Base-by-base conservation (phyloP, 2,113 vertebrate genomes). In the Microcebus murinus region DNA sequence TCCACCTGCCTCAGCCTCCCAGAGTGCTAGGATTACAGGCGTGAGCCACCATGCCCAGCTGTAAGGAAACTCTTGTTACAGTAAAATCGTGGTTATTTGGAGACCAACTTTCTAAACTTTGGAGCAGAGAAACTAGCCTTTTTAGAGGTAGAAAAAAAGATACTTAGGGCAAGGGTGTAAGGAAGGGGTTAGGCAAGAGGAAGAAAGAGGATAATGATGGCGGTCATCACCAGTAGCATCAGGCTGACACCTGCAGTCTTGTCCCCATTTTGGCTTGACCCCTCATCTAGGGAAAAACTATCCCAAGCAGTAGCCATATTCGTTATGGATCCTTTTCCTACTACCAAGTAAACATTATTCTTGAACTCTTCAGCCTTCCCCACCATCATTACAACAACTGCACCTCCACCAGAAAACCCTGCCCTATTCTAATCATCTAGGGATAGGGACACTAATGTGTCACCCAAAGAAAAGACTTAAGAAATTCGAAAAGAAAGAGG, bases 51-150 rank as follows among this genome's bases (percentile, higher is more conserved):
- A 8, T 8, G 45, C 8, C 45, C 7, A 45, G 45, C 31, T 27
- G 23, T 70, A 80, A 92, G 63, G 17, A 96, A 92, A 70, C 18
- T 95, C 50, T 42, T 42, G 7, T 94, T 80, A 34, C 21, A 3
- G 50, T 94, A 82, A 84, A 93, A 63, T 57, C 29, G 80, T 92
- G 42, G 15, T 79, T 92, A 42, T 92, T 95, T 84, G 31, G 17
- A 84, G 20, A 96, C 42, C 39, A 82, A 27, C 70, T 79, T 89
- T 91, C 8, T 76, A 52, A 55, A 48, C 5, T 94, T 87, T 91
- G 77, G 36, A 95, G 39, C 67, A 95, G 63, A 96, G 77, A 76
- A 90, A n/a, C 50, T 90, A 80, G 25, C 25, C 25, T 36, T 90
- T 68, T 87, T 70, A 55, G 1, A 36, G 23, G 15, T n/a, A 21